Evolutionary conservation across 2,113 vertebrate species (phyloP), one percentile per base, ranked within the genome.

Genomic region (Abramis brama): DNA sequence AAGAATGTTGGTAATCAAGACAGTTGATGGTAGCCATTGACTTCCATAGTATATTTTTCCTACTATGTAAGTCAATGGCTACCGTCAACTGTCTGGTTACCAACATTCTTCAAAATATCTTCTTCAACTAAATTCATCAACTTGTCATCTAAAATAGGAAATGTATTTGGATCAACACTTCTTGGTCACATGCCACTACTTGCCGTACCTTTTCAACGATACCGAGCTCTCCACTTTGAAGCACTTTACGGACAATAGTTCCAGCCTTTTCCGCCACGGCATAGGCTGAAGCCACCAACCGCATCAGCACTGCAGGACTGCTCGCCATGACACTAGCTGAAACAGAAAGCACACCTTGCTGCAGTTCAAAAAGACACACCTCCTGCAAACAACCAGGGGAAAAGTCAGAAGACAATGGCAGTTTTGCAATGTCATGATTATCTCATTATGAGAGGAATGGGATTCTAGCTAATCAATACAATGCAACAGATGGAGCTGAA

Each of bases 131-230:
- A 60, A 60, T 60, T n/a, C 21, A 11, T 23, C 3, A 60, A 10
- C 23, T 60, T 60, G 59, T 60, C 17, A 39, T 21, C 66, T 70
- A 33, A 70, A 5, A 36, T 43, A 33, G 52, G 52, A 57, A 6
- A 55, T 55, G 55, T 21, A 43, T 71, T 12, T 71, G 19, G 9
- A 70, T 36, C 17, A 36, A 36, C 6, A n/a, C 33, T 71, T 11
- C 9, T 23, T 71, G 8, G 19, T 70, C 10, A 74, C 23, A 0
- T 68, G 64, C 45, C n/a, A 47, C n/a, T 47, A 74, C 71, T 74
- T 27, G 71, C 23, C 1, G 7, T 55, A 99, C 98, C 97, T 99
- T 99, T 87, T 98, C 96, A 83, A 99, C 96, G 47, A 99, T 95
- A 7, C 94, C 97, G 55, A 99, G 94, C 19, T 99, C 96, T 90